Base-by-base conservation (phyloP, 2,797 vertebrate species). In the Poeciliopsis presidionis region DNA sequence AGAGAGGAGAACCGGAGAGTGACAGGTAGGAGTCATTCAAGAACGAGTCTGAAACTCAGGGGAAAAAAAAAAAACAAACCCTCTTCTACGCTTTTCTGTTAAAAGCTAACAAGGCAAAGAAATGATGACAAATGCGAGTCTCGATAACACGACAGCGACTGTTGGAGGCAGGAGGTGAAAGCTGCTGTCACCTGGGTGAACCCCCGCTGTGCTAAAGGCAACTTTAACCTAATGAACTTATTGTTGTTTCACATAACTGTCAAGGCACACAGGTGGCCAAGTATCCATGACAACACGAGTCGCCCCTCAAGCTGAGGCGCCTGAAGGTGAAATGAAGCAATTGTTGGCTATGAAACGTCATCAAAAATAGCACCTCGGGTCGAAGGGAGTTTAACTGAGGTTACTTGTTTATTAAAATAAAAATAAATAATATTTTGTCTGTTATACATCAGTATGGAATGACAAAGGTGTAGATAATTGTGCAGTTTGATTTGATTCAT, bases 21-120 rank as follows among this genome's bases (percentile, higher is more conserved):
- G 88, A 92, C 92, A 92, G 94, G 93, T 94, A 91, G 72, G 90
- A n/a, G 20, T 39, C 0, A 67, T 49, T 53, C 20, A 43, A n/a
- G 63, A 65, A 22, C 33, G 18, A 65, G 61, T 4, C 0, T 65
- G 4, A 39, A 12, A 39, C 33, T 22, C 3, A 65, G 20, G 2
- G 41, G 4, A 36, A 36, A 36, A 36, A 39, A 39, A 39, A 39
- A 5, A 36, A 36, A 36, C 4, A 36, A 12, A 22, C 36, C 11
- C 39, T 25, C 20, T 22, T 51, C 47, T 36, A 3, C 25, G 22
- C 5, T 14, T 43, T n/a, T 11, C 12, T n/a, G 20, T 43, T 45
- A 4, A 69, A 20, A 30, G 9, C 39, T 25, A 43, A 43, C 39
- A 22, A 22, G 11, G 65, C 7, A 25, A 14, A 18, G 0, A 39